phyloP scores from a whole-genome alignment of 2,888 invertebrate species.

The Nomada hirtipes region DNA sequence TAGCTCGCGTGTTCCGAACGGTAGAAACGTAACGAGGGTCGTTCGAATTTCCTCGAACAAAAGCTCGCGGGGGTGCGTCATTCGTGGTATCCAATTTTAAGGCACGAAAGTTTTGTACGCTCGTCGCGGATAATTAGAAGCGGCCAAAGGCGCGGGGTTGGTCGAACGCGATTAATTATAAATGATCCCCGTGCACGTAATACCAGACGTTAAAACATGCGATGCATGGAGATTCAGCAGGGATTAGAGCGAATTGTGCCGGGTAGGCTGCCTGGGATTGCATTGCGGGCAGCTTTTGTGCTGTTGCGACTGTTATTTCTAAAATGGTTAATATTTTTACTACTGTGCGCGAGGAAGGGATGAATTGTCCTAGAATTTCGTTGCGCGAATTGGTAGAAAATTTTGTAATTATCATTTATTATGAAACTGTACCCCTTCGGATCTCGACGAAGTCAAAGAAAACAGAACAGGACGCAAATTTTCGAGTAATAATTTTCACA shows the following conservation, averaged over 20 bases:
- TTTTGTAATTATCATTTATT: too few species aligned
- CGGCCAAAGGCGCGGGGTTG: not conserved
- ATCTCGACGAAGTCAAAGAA: too few species aligned
- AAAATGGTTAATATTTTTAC: not conserved
- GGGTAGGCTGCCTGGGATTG: not conserved
- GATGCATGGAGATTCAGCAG: not conserved
- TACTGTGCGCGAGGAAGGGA: not conserved
- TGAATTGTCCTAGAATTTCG: too few species aligned
- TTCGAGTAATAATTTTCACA: too few species aligned
- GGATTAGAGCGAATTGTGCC: constrained; percentile 13
- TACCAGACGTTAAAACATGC: not conserved
- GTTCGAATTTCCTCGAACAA: constrained; percentile 15
- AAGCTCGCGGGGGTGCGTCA: not conserved
- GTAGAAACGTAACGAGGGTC: not conserved
- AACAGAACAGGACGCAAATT: too few species aligned
- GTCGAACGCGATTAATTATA: constrained; percentile 21
- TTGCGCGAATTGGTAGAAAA: too few species aligned
- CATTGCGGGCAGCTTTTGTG: not conserved
- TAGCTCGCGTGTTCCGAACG: not conserved
- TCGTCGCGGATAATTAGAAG: not conserved
- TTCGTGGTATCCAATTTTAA: not conserved
- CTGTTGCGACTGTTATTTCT: not conserved
- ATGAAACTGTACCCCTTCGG: too few species aligned
- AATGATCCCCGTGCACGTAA: constrained; percentile 6
- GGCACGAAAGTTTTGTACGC: not conserved